Evolutionary conservation across 1,140 invertebrate species (phyloP), one percentile per base, ranked within the genome.

Genomic region (Akabosia matsudoensis): DNA sequence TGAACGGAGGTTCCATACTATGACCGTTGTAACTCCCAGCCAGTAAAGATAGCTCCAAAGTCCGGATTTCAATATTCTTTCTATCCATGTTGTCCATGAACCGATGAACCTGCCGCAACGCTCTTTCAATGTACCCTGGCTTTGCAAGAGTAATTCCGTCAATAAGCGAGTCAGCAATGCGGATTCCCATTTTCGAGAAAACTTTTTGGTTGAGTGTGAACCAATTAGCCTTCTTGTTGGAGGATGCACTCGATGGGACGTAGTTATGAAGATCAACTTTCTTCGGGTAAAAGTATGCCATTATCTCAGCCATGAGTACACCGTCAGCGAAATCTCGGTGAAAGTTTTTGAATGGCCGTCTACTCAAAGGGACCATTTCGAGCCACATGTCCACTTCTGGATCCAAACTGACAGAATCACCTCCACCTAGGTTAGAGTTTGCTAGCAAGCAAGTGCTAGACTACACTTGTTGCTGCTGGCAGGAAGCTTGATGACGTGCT

Each of bases 181-280:
- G 56, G 34, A 79, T 75, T 4, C 61, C 74, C 24, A 67, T 28
- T 61, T 74, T 79, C 1, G 70, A 31, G 51, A 79, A 64, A 14
- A 77, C 79, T 76, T 76, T 77, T 14, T 74, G 56, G 51, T 78
- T 79, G 18, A 79, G 33, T 7, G 45, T 67, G 18, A 33, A 31
- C 79, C 79, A 79, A 30, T 79, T 79, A 13, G 30, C 33, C 56
- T 71, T 77, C 51, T 79, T 79, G 13, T 37, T 31, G 13, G 70
- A 33, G 26, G 54, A 45, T 0, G 74, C 73, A 51, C 54, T 75
- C 0, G 74, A 76, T 30, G 70, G 70, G 13, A 73, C 61, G 71
- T 77, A 77, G 51, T 77, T 77, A 37, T 79, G 79, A 0, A 77
- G 54, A 10, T 78, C 76, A 7, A 72, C 37, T 45, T 45, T 45